Evolutionary conservation across 2,113 vertebrate genomes (phyloP).

Genomic region (Antechinus flavipes): DNA sequence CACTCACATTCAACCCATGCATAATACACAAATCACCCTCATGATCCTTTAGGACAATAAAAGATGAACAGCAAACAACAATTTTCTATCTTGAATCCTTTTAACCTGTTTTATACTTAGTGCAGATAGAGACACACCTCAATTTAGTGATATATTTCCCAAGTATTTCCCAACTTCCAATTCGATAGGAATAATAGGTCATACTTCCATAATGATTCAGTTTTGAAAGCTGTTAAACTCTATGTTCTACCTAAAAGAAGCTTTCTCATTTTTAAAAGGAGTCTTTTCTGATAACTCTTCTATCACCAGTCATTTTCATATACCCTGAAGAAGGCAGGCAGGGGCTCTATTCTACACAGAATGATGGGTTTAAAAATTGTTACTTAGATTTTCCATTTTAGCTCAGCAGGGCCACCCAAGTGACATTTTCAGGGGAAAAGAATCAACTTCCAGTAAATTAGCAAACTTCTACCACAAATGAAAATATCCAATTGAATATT

Average conservation of each 20-base stretch:
- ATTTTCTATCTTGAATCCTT: background rate
- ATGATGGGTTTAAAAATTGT: constrained; percentile 50
- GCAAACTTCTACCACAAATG: constrained; percentile 67
- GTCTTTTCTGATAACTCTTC: constrained; percentile 39
- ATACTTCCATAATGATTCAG: constrained; percentile 54
- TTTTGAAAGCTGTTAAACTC: constrained; percentile 46
- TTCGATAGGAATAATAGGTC: constrained; percentile 49
- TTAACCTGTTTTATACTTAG: background rate
- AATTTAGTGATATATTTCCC: background rate
- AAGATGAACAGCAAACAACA: too few species aligned
- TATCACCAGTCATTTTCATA: constrained; percentile 43
- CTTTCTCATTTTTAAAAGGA: constrained; percentile 47
- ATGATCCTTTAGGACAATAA: too few species aligned
- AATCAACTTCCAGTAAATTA: constrained; percentile 76
- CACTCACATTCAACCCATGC: too few species aligned
- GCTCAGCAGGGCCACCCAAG: constrained; percentile 76
- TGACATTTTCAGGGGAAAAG: constrained; percentile 75
- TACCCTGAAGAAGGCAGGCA: constrained; percentile 59
- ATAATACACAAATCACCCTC: too few species aligned
- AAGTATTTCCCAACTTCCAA: background rate
- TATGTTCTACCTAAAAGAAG: constrained; percentile 21
- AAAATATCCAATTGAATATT: constrained; percentile 78
- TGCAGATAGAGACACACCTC: constrained; percentile 11
- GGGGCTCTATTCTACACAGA: constrained; percentile 40
- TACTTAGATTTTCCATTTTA: constrained; percentile 57